Evolutionary conservation across 2,113 vertebrate species (phyloP), one percentile per base, ranked within the genome.

Genomic region (Serilophus lunatus): DNA sequence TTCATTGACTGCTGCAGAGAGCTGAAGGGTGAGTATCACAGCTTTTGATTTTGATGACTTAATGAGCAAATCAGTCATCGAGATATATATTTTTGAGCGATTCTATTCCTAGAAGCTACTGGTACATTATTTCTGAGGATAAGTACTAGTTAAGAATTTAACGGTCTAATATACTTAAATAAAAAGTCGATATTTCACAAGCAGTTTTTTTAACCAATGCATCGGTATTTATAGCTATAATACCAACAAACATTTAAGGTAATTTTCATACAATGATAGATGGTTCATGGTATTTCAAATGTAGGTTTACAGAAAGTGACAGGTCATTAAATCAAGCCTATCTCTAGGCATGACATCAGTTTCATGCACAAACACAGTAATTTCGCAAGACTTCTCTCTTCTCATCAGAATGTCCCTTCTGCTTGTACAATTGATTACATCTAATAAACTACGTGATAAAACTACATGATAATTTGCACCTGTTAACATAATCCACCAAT

Each of bases 251-350:
- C 19, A 59, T 90, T 95, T 86, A 83, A 94, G 75, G 18, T 64
- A 91, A 95, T 96, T 95, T 77, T 92, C 54, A 66, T 94, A 76
- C 59, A 88, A 50, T 33, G 0, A 0, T 61, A 35, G 71, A 88
- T 29, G 28, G 77, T 59, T 95, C 81, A 29, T 44, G 26, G 63
- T 88, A 71, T 96, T 69, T 92, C 40, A 97, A 96, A 93, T 72
- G 38, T 54, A 42, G 90, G 33, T 95, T 97, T 96, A 92, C 89
- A 92, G 86, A 91, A 97, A 93, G 79, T 86, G 94, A 92, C 92
- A 97, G 88, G 90, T 96, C 82, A 82, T 96, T 96, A 96, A 96
- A 94, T 76, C 85, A 65, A 93, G 54, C n/a, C n/a, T 92, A 33
- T 94, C 82, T 75, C 47, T 82, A 68, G 71, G 59, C 53, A 45